Conservation (phyloP, 2,113 vertebrate species). For the Gavia stellata region DNA sequence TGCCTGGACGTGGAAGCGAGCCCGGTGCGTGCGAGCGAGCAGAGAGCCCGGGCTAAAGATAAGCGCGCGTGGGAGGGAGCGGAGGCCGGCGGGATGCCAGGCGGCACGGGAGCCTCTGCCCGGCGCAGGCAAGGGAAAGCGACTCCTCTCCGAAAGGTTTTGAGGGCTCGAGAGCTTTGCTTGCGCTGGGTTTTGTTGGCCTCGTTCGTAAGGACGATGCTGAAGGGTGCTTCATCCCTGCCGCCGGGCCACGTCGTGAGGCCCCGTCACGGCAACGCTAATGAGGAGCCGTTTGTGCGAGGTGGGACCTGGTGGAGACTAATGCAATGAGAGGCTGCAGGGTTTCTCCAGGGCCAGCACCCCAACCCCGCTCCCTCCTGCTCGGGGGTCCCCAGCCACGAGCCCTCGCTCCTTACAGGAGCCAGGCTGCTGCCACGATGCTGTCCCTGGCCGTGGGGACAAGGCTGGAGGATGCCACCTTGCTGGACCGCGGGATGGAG, state of each 20-base stretch:
- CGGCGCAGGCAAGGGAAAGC: fast-evolving
- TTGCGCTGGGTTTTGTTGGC: fast-evolving
- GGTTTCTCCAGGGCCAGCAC: background rate
- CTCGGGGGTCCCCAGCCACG: fast-evolving
- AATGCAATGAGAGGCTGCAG: fast-evolving
- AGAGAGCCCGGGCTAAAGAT: slow-evolving; percentile 2
- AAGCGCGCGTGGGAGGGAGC: background rate
- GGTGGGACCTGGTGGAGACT: background rate
- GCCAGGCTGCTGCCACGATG: background rate
- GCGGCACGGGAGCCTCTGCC: background rate
- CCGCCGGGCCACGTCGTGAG: fast-evolving
- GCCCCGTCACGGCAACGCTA: fast-evolving
- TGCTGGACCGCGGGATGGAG: fast-evolving
- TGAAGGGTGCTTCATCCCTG: background rate
- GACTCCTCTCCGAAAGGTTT: background rate
- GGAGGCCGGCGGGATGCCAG: background rate
- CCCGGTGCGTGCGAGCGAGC: background rate
- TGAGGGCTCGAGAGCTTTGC: background rate
- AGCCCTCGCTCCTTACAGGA: background rate
- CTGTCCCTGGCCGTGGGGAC: background rate
- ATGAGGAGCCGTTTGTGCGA: fast-evolving
- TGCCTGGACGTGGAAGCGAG: background rate
- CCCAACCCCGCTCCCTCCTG: background rate
- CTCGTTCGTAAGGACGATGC: fast-evolving
- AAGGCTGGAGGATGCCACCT: background rate